Conservation (phyloP, 2,113 vertebrate species). For the Podarcis cretensis region DNA sequence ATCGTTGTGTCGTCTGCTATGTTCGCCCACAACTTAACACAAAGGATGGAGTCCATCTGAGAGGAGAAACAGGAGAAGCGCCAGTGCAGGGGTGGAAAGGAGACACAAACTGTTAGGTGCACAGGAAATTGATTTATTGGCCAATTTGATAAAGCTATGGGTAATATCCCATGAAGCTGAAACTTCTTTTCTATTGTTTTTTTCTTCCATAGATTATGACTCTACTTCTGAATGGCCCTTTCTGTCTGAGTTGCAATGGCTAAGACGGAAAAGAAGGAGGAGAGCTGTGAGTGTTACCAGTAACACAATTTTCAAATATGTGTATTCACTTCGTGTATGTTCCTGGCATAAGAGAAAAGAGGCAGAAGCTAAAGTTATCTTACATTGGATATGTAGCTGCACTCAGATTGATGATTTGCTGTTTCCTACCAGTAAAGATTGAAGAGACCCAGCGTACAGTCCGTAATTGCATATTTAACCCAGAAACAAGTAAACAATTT, state of each 20-base stretch:
- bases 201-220: conserved; percentile 76
- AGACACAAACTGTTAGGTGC: background rate
- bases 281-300: conserved; percentile 83
- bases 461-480: background rate
- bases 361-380: background rate
- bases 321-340: background rate
- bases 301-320: background rate
- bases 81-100: background rate
- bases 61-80: background rate
- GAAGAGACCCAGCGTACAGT: background rate
- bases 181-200: conserved; percentile 32
- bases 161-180: background rate
- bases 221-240: conserved; percentile 80
- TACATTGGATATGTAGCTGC: background rate
- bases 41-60: background rate
- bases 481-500: background rate
- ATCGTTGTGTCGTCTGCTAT: no score
- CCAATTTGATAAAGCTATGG: background rate
- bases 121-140: background rate
- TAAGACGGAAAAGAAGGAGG: conserved; percentile 87
- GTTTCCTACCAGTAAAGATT: background rate
- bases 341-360: background rate
- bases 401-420: background rate
- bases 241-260: conserved; percentile 86
- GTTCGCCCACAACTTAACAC: no score